Percentiles rank a stretch among this genome's conserved stretches.
These are phyloP conservation scores for Danionella cerebrum DNA, from an alignment of 2,113 vertebrate species.

Conservation along the genomic window DNA sequence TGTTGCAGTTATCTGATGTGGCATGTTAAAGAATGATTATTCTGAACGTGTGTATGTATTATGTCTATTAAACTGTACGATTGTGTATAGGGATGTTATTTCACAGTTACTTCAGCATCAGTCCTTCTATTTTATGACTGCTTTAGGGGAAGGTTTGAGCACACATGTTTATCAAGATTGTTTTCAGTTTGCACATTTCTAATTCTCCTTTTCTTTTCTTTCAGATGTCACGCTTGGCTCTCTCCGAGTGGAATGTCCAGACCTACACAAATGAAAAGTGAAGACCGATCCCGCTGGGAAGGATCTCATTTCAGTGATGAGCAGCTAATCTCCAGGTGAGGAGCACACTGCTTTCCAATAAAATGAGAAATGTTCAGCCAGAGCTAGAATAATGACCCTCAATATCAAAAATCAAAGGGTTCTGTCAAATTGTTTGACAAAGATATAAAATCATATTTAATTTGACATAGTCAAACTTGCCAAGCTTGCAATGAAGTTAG, in stretches of 20 bases:
- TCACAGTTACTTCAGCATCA: too few relatives aligned
- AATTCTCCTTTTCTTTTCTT: background rate
- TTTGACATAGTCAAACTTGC: too few relatives aligned
- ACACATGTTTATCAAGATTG: background rate
- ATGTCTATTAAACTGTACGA: too few relatives aligned
- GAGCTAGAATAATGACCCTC: conserved; percentile 26
- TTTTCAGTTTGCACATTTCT: background rate
- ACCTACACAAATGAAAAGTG: conserved; percentile 29
- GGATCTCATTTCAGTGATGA: conserved; percentile 35
- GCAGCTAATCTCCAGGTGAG: conserved; percentile 31
- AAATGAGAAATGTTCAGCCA: conserved; percentile 23
- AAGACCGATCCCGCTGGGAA: conserved; percentile 15
- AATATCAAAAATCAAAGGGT: background rate
- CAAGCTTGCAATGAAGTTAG: too few relatives aligned
- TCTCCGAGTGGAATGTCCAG: background rate
- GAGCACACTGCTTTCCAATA: conserved; percentile 15
- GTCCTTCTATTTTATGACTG: too few relatives aligned
- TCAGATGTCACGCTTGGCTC: background rate
- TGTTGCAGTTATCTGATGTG: too few relatives aligned
- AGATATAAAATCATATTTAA: too few relatives aligned
- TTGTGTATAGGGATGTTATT: too few relatives aligned
- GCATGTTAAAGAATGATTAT: too few relatives aligned
- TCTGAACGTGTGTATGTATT: too few relatives aligned
- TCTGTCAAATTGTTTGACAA: too few relatives aligned
- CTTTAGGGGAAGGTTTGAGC: too few relatives aligned